A percentile compares a stretch with the other conserved stretches of the same genome.
phyloP scores from a whole-genome alignment of 2,888 invertebrate genomes.

The Xestoiulus laeticollis region DNA sequence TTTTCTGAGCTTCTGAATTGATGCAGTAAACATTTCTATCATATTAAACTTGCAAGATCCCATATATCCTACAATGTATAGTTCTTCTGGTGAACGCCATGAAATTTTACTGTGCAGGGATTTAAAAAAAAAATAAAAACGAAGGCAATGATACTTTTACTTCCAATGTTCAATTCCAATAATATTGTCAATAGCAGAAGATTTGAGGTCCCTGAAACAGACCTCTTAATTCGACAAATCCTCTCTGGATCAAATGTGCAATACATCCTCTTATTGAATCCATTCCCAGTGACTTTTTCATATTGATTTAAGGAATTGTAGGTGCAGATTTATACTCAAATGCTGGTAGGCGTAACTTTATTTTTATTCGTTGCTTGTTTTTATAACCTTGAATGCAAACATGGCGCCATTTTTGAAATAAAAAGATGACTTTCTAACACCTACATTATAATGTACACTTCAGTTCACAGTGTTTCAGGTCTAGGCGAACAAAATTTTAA shows the following conservation, averaged over 20 bases:
- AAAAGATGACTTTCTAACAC: no score
- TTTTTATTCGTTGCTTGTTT: no score
- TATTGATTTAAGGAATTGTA: neutral
- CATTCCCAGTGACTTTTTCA: neutral
- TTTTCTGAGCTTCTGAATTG: neutral
- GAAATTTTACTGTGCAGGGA: neutral
- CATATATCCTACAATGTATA: neutral
- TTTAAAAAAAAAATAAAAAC: neutral
- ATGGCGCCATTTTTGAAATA: no score
- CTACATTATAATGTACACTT: no score
- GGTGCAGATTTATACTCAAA: neutral
- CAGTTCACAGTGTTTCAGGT: no score
- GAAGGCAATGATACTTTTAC: no score
- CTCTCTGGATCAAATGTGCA: neutral
- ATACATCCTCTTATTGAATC: neutral
- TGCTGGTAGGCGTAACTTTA: neutral
- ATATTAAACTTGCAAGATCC: neutral
- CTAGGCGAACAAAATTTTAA: no score
- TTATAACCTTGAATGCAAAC: no score
- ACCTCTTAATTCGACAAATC: neutral
- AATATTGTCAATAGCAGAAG: neutral
- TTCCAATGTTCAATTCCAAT: no score
- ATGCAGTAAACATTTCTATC: neutral
- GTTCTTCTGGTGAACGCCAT: neutral
- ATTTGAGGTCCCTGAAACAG: neutral